Evolutionary conservation across 2,888 invertebrate genomes (phyloP), one percentile per base, ranked within the genome.

Genomic region (Amblyjoppa fuscipennis): DNA sequence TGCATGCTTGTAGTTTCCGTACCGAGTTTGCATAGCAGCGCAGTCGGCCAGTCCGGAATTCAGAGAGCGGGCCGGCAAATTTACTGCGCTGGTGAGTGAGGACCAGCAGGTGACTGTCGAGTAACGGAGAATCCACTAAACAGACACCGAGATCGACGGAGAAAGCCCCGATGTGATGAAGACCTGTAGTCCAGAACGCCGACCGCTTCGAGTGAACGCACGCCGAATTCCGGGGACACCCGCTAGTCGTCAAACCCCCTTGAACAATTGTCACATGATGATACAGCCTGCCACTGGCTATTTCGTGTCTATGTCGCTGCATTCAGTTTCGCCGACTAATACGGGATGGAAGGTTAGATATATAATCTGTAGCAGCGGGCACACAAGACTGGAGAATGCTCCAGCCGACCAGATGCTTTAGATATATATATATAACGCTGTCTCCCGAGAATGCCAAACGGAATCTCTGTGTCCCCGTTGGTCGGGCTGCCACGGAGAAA

Each of bases 361-460:
- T 64, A 64, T 64, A 34, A 64, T 34, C 34, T 34, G n/a, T 34
- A 31, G n/a, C 0, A 5, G 61, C 13, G 31, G 28, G 0, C 5
- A 34, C 51, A 34, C 74, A 53, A 71, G 56, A 61, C 79, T 70
- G 70, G 64, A 45, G 73, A 79, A 85, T 82, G 81, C 88, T 87
- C 74, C 25, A 11, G 31, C 61, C 69, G 75, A 66, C 75, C 79
- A 83, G 87, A 89, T 86, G 90, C 88, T 86, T 86, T 76, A 83
- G 84, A 87, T 84, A 89, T 90, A 91, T 91, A 90, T 84, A 89
- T 90, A 91, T 91, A 90, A 90, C 90, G 89, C 90, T 90, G 91
- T 90, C 91, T 88, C 90, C 84, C 75, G 90, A 90, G 91, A 92
- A 92, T 92, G 91, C 90, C 88, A 90, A 91, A 91, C 89, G 90